Evolutionary conservation across 1,140 invertebrate genomes (phyloP).

Genomic region (Paraescarpia echinospica): DNA sequence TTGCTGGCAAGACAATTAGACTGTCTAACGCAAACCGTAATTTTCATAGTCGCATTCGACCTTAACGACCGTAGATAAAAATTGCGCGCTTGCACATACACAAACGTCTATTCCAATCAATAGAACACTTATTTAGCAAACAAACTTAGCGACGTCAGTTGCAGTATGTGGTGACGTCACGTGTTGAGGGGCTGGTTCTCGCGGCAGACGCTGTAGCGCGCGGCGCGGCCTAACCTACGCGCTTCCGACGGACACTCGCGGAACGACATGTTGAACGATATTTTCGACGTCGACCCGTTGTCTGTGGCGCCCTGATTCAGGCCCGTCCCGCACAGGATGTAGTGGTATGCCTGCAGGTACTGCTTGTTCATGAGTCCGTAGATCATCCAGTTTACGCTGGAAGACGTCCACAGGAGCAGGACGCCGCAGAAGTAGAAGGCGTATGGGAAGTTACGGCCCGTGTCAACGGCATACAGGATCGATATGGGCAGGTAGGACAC

Average conservation of each 20-base stretch:
- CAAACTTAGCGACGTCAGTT: not conserved
- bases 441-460: slow-evolving; percentile 11
- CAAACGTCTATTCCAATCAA: not conserved
- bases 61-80: not conserved
- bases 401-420: slow-evolving; percentile 26
- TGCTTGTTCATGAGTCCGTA: slow-evolving; percentile 30
- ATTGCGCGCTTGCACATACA: not conserved
- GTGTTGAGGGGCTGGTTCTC: not conserved
- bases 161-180: not conserved
- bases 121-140: not conserved
- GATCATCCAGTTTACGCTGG: slow-evolving; percentile 25
- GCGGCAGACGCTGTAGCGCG: not conserved
- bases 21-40: not conserved
- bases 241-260: not conserved
- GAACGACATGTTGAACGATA: slow-evolving; percentile 13
- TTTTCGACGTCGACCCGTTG: slow-evolving; percentile 8
- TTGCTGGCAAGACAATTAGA: not conserved
- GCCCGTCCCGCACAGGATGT: not conserved
- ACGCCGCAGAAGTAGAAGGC: slow-evolving; percentile 19
- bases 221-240: not conserved
- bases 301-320: not conserved
- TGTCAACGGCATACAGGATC: slow-evolving; percentile 23
- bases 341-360: slow-evolving; percentile 20
- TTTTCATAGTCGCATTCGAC: not conserved
- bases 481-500: slow-evolving; percentile 23